Evolutionary conservation across 2,888 invertebrate genomes (phyloP), one percentile per base, ranked within the genome.

Genomic region (Calliphora vomitoria): DNA sequence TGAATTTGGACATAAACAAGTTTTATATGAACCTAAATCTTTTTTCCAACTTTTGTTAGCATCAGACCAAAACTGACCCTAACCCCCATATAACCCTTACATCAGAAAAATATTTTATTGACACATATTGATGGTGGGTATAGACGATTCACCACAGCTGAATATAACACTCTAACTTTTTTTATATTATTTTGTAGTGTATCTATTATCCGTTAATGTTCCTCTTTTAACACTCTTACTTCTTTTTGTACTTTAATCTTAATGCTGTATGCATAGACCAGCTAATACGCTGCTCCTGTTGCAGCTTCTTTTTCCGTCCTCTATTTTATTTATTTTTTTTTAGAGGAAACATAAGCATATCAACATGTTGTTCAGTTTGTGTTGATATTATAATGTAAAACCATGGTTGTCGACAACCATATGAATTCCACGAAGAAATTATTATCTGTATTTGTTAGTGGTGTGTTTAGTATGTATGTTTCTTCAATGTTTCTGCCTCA

Each of bases 391-490:
- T 85, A 87, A 82, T 87, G 87, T 79, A 78, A 82, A 82, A 69
- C 18, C 74, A 82, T 79, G 85, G 20, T 53, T 83, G 82, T 85
- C 81, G 88, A 86, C 86, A 88, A 81, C 81, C 88, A 84, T 86
- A 82, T 84, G 86, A 88, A 81, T 88, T 88, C 88, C 72, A 79
- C 86, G 88, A 88, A 88, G 84, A 83, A 88, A 87, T 85, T 85
- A 87, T 82, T 87, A 81, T 87, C 87, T 87, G 78, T 58, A 76
- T 68, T 62, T 69, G 81, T 78, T 53, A 55, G 69, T 69, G 60
- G 72, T 79, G 58, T 68, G 18, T 35, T 79, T 55, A 62, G 76
- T 62, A 11, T 62, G 47, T 74, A 44, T 79, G 47, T 20, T 20
- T 64, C 25, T 53, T 31, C 13, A 15, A 4, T 50, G 13, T n/a